These are phyloP conservation scores for Manis crassicaudata DNA, from an alignment of 2,797 vertebrate species.

Conservation along the genomic window DNA sequence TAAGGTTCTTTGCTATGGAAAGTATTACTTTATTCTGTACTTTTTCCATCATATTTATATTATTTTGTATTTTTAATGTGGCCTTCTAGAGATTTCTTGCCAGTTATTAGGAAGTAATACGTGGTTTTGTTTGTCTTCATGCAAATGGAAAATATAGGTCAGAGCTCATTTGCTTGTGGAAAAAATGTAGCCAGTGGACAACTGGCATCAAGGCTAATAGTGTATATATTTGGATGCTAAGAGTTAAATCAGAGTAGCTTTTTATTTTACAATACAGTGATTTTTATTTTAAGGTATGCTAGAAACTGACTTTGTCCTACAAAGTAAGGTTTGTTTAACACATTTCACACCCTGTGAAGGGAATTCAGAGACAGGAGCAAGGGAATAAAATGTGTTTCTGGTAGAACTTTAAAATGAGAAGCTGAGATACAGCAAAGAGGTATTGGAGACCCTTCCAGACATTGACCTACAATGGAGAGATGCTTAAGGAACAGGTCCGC, in stretches of 20 bases:
- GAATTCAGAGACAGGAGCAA: background rate
- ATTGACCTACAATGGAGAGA: background rate
- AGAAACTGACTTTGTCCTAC: background rate
- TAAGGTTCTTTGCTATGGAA: constrained; percentile 14
- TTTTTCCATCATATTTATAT: background rate
- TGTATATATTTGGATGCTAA: background rate
- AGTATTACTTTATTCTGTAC: background rate
- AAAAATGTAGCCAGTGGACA: background rate
- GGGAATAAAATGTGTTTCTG: background rate
- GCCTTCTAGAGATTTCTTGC: background rate
- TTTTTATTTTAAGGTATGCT: background rate
- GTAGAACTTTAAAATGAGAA: background rate
- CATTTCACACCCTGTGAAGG: background rate
- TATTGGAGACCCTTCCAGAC: background rate
- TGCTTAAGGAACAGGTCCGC: background rate
- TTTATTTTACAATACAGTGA: background rate
- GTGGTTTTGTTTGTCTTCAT: background rate
- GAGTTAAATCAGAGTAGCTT: background rate
- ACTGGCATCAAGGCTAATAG: background rate
- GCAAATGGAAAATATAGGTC: background rate
- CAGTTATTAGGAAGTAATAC: background rate
- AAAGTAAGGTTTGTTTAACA: background rate
- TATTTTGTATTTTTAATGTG: constrained; percentile 30
- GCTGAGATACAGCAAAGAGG: background rate
- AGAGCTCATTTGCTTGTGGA: background rate